These are phyloP conservation scores for Labrus mixtus DNA, from an alignment of 2,113 vertebrate species.

Conservation along the genomic window DNA sequence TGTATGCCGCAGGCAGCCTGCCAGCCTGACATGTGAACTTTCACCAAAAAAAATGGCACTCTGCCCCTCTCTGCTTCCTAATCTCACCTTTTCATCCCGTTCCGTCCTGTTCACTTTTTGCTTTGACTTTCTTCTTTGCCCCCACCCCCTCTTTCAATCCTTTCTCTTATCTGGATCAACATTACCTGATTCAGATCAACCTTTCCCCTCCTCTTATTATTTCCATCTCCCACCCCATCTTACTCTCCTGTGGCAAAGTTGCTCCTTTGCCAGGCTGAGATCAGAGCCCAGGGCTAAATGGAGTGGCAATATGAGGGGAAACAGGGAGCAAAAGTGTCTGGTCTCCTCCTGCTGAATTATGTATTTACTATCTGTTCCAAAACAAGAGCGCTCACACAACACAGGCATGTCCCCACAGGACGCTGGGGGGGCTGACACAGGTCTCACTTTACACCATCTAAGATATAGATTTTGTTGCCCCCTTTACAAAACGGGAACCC, in stretches of 20 bases:
- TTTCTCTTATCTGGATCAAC: constrained; percentile 9
- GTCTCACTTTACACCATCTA: constrained; percentile 76
- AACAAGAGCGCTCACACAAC: constrained; percentile 71
- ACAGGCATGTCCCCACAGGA: constrained; percentile 58
- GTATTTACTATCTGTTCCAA: constrained; percentile 76
- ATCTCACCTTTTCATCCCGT: constrained; percentile 49
- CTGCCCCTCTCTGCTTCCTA: constrained; percentile 83
- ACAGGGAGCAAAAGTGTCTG: constrained; percentile 52
- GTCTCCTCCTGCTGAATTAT: constrained; percentile 73
- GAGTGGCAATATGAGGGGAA: constrained; percentile 57
- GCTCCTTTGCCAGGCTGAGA: constrained; percentile 63
- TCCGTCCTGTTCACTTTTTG: constrained; percentile 32
- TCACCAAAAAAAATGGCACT: constrained; percentile 81
- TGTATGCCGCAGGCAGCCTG: constrained; percentile 87
- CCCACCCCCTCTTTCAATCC: neutral
- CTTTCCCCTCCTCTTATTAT: constrained; percentile 44
- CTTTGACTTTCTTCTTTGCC: neutral
- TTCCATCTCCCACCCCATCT: constrained; percentile 42
- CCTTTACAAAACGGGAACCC: constrained; percentile 65
- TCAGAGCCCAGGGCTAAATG: constrained; percentile 75
- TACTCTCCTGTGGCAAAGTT: constrained; percentile 62
- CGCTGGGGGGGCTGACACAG: constrained; percentile 45
- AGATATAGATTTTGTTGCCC: constrained; percentile 78
- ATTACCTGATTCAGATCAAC: constrained; percentile 31
- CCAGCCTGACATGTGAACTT: constrained; percentile 95